These are phyloP conservation scores for Erebia palarica DNA, from an alignment of 2,888 invertebrate species.

Conservation along the genomic window DNA sequence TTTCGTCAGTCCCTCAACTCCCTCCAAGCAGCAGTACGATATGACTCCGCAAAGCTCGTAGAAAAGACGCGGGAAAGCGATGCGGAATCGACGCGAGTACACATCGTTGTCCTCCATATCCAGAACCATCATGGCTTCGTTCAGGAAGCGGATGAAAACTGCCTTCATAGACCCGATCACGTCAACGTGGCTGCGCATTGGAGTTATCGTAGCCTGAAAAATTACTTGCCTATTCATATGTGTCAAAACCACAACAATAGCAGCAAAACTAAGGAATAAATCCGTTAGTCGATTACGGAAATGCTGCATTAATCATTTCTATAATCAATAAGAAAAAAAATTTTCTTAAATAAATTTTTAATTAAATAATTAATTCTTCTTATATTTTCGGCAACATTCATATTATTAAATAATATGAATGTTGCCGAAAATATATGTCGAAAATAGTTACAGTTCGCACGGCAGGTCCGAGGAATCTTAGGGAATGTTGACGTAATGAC, in stretches of 20 bases:
- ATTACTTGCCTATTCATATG: neutral
- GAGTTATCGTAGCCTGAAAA: conserved; percentile 45
- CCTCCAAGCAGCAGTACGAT: conserved; percentile 51
- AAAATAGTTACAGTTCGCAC: no score
- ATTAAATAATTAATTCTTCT: no score
- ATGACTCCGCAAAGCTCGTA: conserved; percentile 59
- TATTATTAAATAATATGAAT: no score
- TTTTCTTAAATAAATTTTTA: no score
- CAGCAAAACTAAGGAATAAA: neutral
- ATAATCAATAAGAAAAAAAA: no score
- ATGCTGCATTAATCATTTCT: no score
- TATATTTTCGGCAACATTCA: no score
- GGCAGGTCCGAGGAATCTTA: no score
- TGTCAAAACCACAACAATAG: neutral
- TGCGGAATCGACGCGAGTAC: conserved; percentile 56
- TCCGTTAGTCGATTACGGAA: neutral
- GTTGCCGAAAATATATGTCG: no score
- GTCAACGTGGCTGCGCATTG: conserved; percentile 50
- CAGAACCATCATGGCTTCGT: conserved; percentile 51
- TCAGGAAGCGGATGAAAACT: conserved; percentile 55
- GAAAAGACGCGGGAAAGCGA: conserved; percentile 54
- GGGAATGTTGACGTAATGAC: no score
- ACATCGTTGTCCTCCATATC: conserved; percentile 44
- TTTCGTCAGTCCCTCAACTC: conserved; percentile 49
- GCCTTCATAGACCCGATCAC: conserved; percentile 50